Percentiles rank a stretch among this genome's conserved stretches.
phyloP scores from a whole-genome alignment of 2,888 invertebrate genomes.

The Phyllotreta striolata region DNA sequence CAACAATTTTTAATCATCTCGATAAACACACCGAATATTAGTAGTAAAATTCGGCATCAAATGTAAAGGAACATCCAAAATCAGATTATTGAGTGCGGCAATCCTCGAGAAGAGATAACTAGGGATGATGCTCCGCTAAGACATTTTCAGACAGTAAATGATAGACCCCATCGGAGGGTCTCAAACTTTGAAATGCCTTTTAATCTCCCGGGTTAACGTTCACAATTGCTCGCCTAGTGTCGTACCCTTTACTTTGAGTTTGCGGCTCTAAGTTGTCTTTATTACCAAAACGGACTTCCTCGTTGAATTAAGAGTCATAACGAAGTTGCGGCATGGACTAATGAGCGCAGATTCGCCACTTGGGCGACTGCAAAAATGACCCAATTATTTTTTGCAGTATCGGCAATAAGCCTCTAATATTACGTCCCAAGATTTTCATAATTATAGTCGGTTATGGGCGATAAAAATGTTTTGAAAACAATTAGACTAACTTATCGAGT shows the following conservation, averaged over 20 bases:
- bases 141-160: conserved; percentile 49
- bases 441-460: no score
- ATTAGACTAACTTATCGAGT: no score
- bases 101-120: conserved; percentile 25
- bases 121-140: conserved; percentile 35
- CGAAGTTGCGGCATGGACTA: conserved; percentile 15
- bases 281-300: conserved; percentile 37
- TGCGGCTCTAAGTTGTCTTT: conserved; percentile 34
- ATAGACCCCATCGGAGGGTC: conserved; percentile 48
- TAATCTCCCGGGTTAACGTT: conserved; percentile 54
- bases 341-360: not conserved
- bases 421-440: no score
- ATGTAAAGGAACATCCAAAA: conserved; percentile 21
- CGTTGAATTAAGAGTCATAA: conserved; percentile 1
- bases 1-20: no score
- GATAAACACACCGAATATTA: no score
- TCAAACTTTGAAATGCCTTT: conserved; percentile 52
- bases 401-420: no score
- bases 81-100: conserved; percentile 33
- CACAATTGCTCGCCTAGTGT: conserved; percentile 53
- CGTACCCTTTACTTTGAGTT: conserved; percentile 50
- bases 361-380: not conserved
- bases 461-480: no score
- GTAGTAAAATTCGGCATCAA: no score
- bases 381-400: no score